Evolutionary conservation across 1,140 invertebrate species (phyloP), one percentile per base, ranked within the genome.

Genomic region (Drosophila tani): DNA sequence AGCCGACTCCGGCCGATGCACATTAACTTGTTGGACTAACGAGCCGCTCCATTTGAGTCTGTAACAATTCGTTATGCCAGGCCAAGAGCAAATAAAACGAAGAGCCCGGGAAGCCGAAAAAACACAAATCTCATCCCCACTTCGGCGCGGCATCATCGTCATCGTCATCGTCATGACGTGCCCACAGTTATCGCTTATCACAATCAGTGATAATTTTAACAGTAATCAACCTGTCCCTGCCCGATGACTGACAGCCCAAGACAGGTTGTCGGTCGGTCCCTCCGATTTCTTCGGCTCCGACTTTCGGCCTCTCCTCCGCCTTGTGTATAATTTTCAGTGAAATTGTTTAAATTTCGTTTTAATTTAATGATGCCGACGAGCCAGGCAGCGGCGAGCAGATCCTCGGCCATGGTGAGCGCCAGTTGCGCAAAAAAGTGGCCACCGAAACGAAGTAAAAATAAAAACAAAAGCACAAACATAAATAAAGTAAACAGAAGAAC

Each of bases 141-240:
- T 68, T 57, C 49, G 17, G 49, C 43, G 11, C 68, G 65, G 47
- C 75, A 53, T n/a, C 64, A 38, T 15, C 78, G 67, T 45, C 68
- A 64, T 45, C 68, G 68, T 45, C 69, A 79, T 67, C 63, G 65
- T 56, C 69, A 75, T 60, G 74, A 82, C 81, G 85, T 90, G 85
- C 85, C 80, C 85, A 90, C 85, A 86, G 82, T 86, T 91, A 91
- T 91, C 88, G 88, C 81, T 84, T 87, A 91, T 91, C 88, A 91
- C 88, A 91, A 91, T 91, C 88, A 91, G 88, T 91, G 88, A 91
- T 91, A 91, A 91, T 91, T 91, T 91, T 84, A 91, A 91, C 88
- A 91, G 88, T 91, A 91, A 91, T 91, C 88, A 91, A 91, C 88
- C 88, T 91, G 88, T 91, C 88, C 81, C 57, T 78, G 60, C 49